Evolutionary conservation across 2,888 invertebrate genomes (phyloP), one percentile per base, ranked within the genome.

Genomic region (Trichopoda pennipes): DNA sequence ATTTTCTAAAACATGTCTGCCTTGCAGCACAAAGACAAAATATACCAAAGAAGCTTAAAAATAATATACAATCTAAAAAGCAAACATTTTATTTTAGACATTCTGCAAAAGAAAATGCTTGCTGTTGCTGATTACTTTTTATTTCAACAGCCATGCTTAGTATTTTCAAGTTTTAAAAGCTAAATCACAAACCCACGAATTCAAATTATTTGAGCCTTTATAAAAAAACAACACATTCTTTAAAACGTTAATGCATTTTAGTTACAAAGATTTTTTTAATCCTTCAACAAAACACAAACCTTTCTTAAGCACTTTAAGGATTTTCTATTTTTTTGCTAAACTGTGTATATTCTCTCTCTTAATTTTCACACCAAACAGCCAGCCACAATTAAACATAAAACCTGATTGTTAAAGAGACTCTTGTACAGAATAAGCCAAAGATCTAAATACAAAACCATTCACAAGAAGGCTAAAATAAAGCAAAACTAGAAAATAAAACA

Each of bases 321-420:
- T 70, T 17, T 70, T 17, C 19, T 17, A 35, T 10, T 47, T 19
- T 49, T 56, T 55, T 63, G 19, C n/a, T n/a, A 61, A 69, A 69
- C 51, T 53, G 4, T 69, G 17, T 28, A 23, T 56, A 49, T 56
- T 10, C 35, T 44, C 12, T 1, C 38, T 55, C 28, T 49, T 58
- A 64, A 58, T 72, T 56, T 38, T 72, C 19, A 42, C 49, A 42
- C 70, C 63, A 56, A 55, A 70, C 64, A 78, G 14, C 58, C 32
- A 23, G 44, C 63, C 70, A 63, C 69, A 77, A 70, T 70, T 55
- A 72, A 72, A 72, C 70, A 56, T 19, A 58, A 64, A 72, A 51
- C 16, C 32, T 42, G 38, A 4, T 23, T 61, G 47, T 53, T 42
- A 32, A 42, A 73, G 16, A 35, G 32, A 35, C 55, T 32, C 28